phyloP scores from a whole-genome alignment of 2,888 invertebrate species.

The Rhyacophila evoluta region DNA sequence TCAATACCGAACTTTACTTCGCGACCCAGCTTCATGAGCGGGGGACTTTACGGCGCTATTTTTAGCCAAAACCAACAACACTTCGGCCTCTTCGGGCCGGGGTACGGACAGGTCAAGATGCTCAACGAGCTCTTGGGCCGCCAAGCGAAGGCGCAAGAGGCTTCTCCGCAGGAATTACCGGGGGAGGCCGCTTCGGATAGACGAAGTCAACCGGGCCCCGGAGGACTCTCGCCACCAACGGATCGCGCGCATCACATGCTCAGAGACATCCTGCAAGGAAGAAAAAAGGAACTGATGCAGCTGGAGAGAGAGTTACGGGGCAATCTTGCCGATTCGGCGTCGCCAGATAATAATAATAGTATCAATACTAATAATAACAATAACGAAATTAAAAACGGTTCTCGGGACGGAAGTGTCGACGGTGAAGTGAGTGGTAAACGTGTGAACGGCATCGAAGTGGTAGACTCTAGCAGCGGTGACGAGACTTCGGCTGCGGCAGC shows the following conservation, averaged over 20 bases:
- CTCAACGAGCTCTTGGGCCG: conserved; percentile 89
- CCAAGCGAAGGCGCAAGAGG: conserved; percentile 77
- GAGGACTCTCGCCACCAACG: conserved; percentile 68
- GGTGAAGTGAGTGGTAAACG: conserved; percentile 61
- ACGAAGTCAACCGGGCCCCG: conserved; percentile 56
- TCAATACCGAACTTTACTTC: conserved; percentile 82
- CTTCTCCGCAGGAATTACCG: conserved; percentile 57
- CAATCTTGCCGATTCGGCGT: conserved; percentile 56
- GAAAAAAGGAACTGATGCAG: conserved; percentile 84
- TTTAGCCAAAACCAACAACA: conserved; percentile 83
- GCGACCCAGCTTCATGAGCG: conserved; percentile 85
- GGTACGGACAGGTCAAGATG: conserved; percentile 91
- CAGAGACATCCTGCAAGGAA: conserved; percentile 89
- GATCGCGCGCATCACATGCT: conserved; percentile 86
- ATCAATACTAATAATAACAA: conserved; percentile 71
- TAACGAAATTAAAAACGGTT: conserved; percentile 63
- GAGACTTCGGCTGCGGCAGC: conserved; percentile 64
- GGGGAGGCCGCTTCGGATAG: conserved; percentile 70
- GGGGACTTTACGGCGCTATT: conserved; percentile 89
- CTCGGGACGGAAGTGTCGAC: conserved; percentile 67
- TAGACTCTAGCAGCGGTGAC: conserved; percentile 55
- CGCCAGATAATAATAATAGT: conserved; percentile 71
- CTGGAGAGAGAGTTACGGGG: conserved; percentile 76
- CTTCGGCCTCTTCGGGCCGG: conserved; percentile 86
- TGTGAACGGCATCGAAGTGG: conserved; percentile 54